phyloP scores from a whole-genome alignment of 2,888 invertebrate genomes.

The Argynnis bischoffii region DNA sequence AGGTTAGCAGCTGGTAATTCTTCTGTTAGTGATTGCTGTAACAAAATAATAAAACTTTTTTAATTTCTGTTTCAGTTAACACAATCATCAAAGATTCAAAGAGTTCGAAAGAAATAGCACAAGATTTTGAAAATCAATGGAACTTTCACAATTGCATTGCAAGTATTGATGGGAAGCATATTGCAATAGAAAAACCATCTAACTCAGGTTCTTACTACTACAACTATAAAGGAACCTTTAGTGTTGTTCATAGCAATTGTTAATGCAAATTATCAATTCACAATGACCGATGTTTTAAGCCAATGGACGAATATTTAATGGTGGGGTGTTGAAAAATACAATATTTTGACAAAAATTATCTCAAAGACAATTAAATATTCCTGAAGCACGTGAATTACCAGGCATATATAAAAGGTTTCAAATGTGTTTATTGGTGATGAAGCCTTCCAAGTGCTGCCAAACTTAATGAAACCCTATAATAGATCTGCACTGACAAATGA shows the following conservation, averaged over 20 bases:
- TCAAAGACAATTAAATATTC: background rate
- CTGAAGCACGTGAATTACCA: background rate
- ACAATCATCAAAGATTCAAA: background rate
- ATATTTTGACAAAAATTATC: background rate
- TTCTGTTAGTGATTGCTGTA: conserved; percentile 9
- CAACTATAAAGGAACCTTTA: conserved; percentile 35
- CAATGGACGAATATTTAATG: conserved; percentile 32
- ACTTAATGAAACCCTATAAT: background rate
- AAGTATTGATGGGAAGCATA: conserved; percentile 16
- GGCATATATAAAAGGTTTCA: background rate
- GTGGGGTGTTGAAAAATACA: conserved; percentile 18
- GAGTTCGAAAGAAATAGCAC: background rate
- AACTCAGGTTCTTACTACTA: conserved; percentile 31
- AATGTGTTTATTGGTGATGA: background rate
- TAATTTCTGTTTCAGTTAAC: background rate
- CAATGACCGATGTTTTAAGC: conserved; percentile 32
- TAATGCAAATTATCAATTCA: conserved; percentile 22
- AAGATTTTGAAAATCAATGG: conserved; percentile 6
- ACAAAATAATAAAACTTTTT: background rate
- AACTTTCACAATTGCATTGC: conserved; percentile 11
- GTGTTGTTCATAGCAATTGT: conserved; percentile 34
- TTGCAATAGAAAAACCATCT: conserved; percentile 23
- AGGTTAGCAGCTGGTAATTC: background rate
- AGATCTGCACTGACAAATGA: background rate
- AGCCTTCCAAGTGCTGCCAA: background rate